Evolutionary conservation across 2,113 vertebrate genomes (phyloP).

Genomic region (Verasper variegatus): DNA sequence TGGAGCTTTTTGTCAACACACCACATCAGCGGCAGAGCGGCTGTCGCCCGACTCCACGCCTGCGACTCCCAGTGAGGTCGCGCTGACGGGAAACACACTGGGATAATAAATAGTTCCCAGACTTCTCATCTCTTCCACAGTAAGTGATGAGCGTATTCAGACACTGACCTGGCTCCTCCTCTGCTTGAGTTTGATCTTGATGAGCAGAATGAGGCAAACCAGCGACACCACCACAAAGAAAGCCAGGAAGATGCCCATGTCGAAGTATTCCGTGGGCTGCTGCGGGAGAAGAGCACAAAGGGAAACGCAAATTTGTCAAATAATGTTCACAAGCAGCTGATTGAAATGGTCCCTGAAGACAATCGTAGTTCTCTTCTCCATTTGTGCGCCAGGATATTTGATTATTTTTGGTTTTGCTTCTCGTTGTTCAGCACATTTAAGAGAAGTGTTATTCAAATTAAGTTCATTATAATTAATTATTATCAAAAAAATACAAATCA

Average conservation of each 20-base stretch:
- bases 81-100: neutral
- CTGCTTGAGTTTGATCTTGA: slow-evolving; percentile 99
- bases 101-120: neutral
- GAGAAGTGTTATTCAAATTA: too few species aligned
- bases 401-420: neutral
- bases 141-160: neutral
- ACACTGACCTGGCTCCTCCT: slow-evolving; percentile 92
- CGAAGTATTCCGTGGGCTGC: slow-evolving; percentile 98
- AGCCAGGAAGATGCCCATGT: slow-evolving; percentile 99
- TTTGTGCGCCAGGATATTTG: neutral
- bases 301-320: slow-evolving; percentile 36
- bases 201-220: slow-evolving; percentile 96
- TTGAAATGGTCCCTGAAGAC: too few species aligned
- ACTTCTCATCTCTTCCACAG: neutral
- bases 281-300: slow-evolving; percentile 66
- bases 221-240: slow-evolving; percentile 98
- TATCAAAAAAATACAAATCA: too few species aligned
- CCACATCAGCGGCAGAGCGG: slow-evolving; percentile 37
- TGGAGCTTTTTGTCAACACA: slow-evolving; percentile 41
- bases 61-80: neutral
- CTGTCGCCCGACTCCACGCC: slow-evolving; percentile 26
- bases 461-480: too few species aligned
- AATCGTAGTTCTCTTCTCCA: neutral
- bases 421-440: too few species aligned
- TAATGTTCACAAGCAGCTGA: slow-evolving; percentile 7